Percentiles rank a stretch among this genome's conserved stretches.
These are phyloP conservation scores for Otocyon megalotis DNA, from an alignment of 2,113 vertebrate genomes.

Conservation along the genomic window DNA sequence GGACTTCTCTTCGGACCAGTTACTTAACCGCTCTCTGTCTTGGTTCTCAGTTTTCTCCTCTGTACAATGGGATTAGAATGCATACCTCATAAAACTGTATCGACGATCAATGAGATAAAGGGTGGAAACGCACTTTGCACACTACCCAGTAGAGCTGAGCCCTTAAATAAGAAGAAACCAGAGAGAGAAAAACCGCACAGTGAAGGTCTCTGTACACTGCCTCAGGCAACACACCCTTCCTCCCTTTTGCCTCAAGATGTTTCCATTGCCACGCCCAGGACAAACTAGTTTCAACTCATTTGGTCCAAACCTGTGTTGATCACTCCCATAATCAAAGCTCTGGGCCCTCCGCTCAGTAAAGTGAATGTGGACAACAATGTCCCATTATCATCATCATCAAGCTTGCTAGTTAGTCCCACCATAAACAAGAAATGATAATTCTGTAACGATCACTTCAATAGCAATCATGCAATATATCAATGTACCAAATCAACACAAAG, in stretches of 20 bases:
- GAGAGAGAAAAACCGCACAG: neutral
- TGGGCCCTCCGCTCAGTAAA: neutral
- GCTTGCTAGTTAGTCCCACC: neutral
- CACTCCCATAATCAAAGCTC: neutral
- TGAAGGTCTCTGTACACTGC: neutral
- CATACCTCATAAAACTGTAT: neutral
- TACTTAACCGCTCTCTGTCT: neutral
- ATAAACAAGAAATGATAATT: neutral
- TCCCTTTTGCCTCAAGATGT: neutral
- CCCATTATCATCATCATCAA: neutral
- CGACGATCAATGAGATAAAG: neutral
- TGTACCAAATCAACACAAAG: neutral
- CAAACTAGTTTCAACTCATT: neutral
- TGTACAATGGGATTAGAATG: neutral
- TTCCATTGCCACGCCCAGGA: neutral
- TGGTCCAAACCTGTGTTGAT: slow-evolving; percentile 6
- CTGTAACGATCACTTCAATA: neutral
- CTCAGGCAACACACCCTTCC: neutral
- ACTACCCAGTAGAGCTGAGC: neutral
- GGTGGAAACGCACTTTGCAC: neutral
- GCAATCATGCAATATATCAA: neutral
- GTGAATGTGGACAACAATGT: neutral
- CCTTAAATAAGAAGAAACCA: slow-evolving; percentile 42
- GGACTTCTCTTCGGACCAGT: neutral
- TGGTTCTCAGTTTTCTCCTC: slow-evolving; percentile 35